A percentile compares a stretch with the other conserved stretches of the same genome.
phyloP scores from a whole-genome alignment of 2,888 invertebrate genomes.

The Cephus pygmeus region DNA sequence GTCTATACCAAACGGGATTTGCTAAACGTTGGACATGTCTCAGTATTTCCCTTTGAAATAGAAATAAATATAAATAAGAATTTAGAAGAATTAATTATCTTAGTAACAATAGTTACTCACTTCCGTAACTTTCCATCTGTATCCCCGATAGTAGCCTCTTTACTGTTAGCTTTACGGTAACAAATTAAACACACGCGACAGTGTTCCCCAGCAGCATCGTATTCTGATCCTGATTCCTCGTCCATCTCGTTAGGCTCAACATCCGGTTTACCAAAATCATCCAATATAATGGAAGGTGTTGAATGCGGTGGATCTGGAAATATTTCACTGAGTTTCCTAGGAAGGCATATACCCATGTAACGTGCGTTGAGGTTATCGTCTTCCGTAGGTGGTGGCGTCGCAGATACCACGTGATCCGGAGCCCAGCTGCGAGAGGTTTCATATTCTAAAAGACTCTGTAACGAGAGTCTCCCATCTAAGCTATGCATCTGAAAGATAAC shows the following conservation, averaged over 20 bases:
- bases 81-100: background rate
- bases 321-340: conserved; percentile 74
- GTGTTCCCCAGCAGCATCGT: conserved; percentile 48
- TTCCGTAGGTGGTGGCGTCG: conserved; percentile 49
- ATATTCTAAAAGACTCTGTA: conserved; percentile 60
- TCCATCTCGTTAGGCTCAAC: conserved; percentile 41
- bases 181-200: conserved; percentile 56
- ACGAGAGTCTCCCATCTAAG: conserved; percentile 57
- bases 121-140: conserved; percentile 49
- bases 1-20: conserved; percentile 82
- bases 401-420: conserved; percentile 46
- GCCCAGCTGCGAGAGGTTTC: conserved; percentile 61
- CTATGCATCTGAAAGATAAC: conserved; percentile 56
- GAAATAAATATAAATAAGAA: conserved; percentile 4
- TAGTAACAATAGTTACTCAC: conserved; percentile 31
- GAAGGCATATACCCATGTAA: conserved; percentile 82
- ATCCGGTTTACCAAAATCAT: conserved; percentile 32
- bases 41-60: conserved; percentile 67
- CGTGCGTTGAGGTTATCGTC: conserved; percentile 70
- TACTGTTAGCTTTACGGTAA: conserved; percentile 38
- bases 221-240: conserved; percentile 54
- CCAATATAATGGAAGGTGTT: conserved; percentile 26
- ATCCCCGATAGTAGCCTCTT: conserved; percentile 36
- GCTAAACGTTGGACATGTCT: conserved; percentile 80
- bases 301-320: conserved; percentile 69